phyloP scores from a whole-genome alignment of 1,140 invertebrate species.

The Lordiphosa stackelbergi region DNA sequence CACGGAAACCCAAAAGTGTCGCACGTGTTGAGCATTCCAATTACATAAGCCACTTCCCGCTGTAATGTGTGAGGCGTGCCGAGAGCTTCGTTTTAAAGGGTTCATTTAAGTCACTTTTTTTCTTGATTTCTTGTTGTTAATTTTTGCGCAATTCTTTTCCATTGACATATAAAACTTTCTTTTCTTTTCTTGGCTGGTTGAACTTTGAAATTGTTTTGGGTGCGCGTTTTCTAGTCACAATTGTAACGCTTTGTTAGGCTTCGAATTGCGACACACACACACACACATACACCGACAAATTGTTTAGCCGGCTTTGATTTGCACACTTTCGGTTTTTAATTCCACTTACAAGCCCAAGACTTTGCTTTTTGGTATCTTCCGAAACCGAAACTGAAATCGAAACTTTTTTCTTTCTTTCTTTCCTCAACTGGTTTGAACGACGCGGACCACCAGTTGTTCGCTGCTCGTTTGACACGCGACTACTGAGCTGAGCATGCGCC shows the following conservation, averaged over 20 bases:
- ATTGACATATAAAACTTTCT: slow-evolving; percentile 53
- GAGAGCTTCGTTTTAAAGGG: slow-evolving; percentile 32
- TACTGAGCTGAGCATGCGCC: slow-evolving; percentile 37
- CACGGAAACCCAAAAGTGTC: slow-evolving; percentile 40
- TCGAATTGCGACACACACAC: slow-evolving; percentile 34
- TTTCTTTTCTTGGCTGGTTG: slow-evolving; percentile 60
- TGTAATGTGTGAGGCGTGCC: slow-evolving; percentile 50
- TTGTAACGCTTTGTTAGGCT: slow-evolving; percentile 50
- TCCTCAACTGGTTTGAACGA: slow-evolving; percentile 15
- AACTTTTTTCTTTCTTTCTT: slow-evolving; percentile 22
- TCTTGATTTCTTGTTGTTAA: slow-evolving; percentile 12
- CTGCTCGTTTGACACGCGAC: slow-evolving; percentile 69
- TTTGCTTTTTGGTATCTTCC: not conserved
- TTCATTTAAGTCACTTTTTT: slow-evolving; percentile 18
- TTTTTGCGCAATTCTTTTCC: slow-evolving; percentile 51
- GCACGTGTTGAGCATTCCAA: slow-evolving; percentile 63
- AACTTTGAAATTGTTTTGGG: slow-evolving; percentile 37
- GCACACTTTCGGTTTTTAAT: slow-evolving; percentile 57
- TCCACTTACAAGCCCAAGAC: slow-evolving; percentile 1
- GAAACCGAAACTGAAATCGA: slow-evolving; percentile 41
- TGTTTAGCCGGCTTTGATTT: slow-evolving; percentile 47
- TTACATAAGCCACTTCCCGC: slow-evolving; percentile 44
- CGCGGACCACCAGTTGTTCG: slow-evolving; percentile 47
- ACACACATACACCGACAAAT: slow-evolving; percentile 5
- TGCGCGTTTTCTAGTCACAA: slow-evolving; percentile 42